Base-by-base conservation (phyloP, 2,113 vertebrate genomes). In the Lophius piscatorius region DNA sequence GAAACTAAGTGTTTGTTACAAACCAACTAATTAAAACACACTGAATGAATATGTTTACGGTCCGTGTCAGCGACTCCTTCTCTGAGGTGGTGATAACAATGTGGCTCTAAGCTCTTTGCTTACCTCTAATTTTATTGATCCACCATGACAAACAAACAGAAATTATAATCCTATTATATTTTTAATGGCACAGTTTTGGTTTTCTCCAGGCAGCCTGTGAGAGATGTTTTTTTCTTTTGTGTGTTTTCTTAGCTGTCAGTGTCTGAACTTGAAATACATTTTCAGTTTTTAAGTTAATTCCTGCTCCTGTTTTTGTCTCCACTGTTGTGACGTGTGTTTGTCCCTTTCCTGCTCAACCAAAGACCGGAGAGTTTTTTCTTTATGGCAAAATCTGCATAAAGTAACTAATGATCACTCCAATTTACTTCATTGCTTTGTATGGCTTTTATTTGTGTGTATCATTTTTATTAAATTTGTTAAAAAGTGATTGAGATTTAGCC, bases 131-230 rank as follows among this genome's bases (percentile, higher is more conserved):
- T 91, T 91, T 76, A 81, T 80, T 92, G 86, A 92, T 91, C 91
- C 91, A 85, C 89, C 91, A 63, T 92, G 90, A 92, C 91, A 92
- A 92, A 91, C 91, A 92, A 92, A 91, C 90, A 92, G 81, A 87
- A 92, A 90, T 73, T 74, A 87, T 92, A 92, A 92, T 92, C 91
- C 91, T 90, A 90, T 92, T 92, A 92, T 88, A 74, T 83, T 88
- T 90, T 90, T 90, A 92, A 92, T 91, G 89, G 87, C 78, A 82
- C 69, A 38, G 78, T 90, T 91, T 90, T 89, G 82, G n/a, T 90
- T 90, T 88, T 90, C 85, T 85, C 49, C 66, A 83, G 84, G 87
- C 86, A 58, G 68, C 82, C 73, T 82, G 74, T 71, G 81, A 84
- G 73, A 56, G 55, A 82, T 67, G 67, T 64, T 80, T 47, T 68